A percentile compares a stretch with the other conserved stretches of the same genome.
Conservation (phyloP, 2,888 invertebrate genomes). For the Drosophila pegasa region DNA sequence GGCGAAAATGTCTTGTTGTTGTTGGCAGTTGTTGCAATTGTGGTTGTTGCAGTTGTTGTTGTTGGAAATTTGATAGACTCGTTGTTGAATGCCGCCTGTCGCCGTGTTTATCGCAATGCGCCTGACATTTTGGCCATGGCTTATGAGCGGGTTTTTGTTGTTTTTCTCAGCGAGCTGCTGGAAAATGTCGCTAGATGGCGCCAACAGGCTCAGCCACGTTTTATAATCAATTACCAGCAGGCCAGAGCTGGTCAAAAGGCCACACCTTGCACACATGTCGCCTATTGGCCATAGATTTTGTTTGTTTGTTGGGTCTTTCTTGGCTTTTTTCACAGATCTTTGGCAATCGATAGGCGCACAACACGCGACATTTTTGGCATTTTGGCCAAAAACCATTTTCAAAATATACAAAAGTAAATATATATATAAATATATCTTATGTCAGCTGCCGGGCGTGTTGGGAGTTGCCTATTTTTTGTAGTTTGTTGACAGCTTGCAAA, state of each 20-base stretch:
- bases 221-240: constrained; percentile 65
- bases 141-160: constrained; percentile 35
- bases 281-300: constrained; percentile 58
- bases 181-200: constrained; percentile 62
- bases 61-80: constrained; percentile 73
- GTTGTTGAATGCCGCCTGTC: constrained; percentile 42
- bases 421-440: constrained; percentile 62
- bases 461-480: constrained; percentile 30
- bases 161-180: constrained; percentile 9
- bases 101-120: constrained; percentile 33
- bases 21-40: neutral
- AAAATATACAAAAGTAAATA: constrained; percentile 17
- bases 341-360: constrained; percentile 62
- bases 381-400: constrained; percentile 51
- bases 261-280: constrained; percentile 68
- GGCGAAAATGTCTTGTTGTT: constrained; percentile 33
- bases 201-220: constrained; percentile 59
- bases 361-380: constrained; percentile 76
- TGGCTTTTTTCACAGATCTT: constrained; percentile 45
- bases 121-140: constrained; percentile 56
- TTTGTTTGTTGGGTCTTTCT: constrained; percentile 1
- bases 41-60: neutral
- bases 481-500: constrained; percentile 70
- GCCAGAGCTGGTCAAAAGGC: constrained; percentile 50
- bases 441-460: constrained; percentile 71